Conservation (phyloP, 2,888 invertebrate genomes). For the Norana najaformis region DNA sequence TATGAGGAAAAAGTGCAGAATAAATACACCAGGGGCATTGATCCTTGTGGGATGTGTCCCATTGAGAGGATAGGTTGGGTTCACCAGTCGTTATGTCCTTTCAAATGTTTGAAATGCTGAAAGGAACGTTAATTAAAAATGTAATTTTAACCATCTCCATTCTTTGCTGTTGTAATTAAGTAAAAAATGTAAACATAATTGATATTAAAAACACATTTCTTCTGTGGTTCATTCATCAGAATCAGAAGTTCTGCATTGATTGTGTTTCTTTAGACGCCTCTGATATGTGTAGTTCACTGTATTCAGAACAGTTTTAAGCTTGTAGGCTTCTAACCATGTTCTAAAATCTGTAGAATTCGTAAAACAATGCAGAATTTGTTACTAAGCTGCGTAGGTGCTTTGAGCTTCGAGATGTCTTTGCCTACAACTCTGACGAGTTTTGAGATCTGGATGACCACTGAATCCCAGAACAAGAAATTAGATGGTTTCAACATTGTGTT, state of each 20-base stretch:
- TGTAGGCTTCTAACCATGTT: too few species aligned
- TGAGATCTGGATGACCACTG: too few species aligned
- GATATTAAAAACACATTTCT: not conserved
- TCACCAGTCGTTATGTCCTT: not conserved
- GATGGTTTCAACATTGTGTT: too few species aligned
- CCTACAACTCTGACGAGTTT: too few species aligned
- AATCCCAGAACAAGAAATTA: too few species aligned
- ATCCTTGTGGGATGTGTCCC: not conserved
- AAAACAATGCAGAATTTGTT: too few species aligned
- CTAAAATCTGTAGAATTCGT: too few species aligned
- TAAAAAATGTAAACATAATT: not conserved
- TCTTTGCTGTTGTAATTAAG: not conserved
- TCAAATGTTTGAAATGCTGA: not conserved
- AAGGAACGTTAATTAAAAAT: not conserved
- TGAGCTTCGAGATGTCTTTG: too few species aligned
- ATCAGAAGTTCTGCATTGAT: not conserved
- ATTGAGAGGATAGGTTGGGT: not conserved
- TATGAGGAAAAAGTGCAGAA: not conserved
- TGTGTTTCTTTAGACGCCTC: too few species aligned
- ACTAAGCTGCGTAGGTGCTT: too few species aligned
- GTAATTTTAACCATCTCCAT: not conserved
- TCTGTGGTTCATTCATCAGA: not conserved
- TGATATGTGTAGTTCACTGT: too few species aligned
- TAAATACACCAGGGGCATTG: not conserved
- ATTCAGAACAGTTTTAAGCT: too few species aligned